These are phyloP conservation scores for Eospalax fontanierii DNA, from an alignment of 2,797 vertebrate genomes.

Conservation along the genomic window DNA sequence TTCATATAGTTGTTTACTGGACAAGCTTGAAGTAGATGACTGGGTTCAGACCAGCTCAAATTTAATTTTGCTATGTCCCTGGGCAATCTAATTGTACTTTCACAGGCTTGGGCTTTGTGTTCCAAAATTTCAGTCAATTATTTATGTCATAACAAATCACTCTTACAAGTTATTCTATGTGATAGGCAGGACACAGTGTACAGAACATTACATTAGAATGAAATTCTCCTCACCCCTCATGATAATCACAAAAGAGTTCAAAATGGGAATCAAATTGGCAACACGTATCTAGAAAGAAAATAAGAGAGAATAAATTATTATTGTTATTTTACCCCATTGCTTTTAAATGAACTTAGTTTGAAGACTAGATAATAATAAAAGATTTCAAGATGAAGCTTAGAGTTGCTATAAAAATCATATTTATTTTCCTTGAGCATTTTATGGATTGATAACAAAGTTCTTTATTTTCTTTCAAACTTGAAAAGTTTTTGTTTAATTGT, in stretches of 20 bases:
- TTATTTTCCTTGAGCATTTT: slow-evolving; percentile 25
- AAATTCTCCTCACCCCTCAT: neutral
- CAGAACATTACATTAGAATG: slow-evolving; percentile 62
- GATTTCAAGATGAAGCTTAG: neutral
- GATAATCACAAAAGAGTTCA: slow-evolving; percentile 47
- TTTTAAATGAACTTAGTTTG: slow-evolving; percentile 51
- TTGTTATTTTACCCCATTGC: neutral
- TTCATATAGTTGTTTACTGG: neutral
- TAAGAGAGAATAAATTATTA: slow-evolving; percentile 7
- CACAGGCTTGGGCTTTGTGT: slow-evolving; percentile 40
- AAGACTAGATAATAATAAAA: slow-evolving; percentile 46
- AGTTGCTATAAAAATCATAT: neutral
- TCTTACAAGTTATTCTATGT: slow-evolving; percentile 51
- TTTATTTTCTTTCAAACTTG: neutral
- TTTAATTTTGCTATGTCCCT: slow-evolving; percentile 59
- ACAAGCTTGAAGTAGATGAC: slow-evolving; percentile 48
- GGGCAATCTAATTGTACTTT: slow-evolving; percentile 67
- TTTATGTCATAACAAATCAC: slow-evolving; percentile 67
- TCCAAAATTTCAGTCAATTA: slow-evolving; percentile 74
- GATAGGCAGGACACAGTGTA: slow-evolving; percentile 61
- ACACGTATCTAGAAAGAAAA: slow-evolving; percentile 25
- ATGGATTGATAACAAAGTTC: neutral
- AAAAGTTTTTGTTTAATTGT: neutral
- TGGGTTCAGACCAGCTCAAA: slow-evolving; percentile 60
- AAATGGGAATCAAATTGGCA: slow-evolving; percentile 54